These are phyloP conservation scores for Uria lomvia DNA, from an alignment of 2,113 vertebrate species.

Conservation along the genomic window DNA sequence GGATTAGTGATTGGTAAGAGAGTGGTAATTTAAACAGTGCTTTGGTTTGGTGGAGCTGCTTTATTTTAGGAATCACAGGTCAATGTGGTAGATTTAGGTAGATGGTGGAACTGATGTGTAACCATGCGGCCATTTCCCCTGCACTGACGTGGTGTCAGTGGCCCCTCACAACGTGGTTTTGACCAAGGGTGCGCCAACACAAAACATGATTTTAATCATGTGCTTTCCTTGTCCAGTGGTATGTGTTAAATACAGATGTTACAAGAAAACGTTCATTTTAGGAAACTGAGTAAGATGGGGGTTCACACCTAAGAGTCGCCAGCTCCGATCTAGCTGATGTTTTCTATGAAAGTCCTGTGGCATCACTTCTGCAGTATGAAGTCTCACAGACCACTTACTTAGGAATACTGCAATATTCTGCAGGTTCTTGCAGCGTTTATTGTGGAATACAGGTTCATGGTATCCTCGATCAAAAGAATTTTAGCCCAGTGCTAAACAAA, in stretches of 20 bases:
- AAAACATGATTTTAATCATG: not conserved
- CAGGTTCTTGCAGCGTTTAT: not conserved
- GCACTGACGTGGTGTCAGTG: rapidly evolving
- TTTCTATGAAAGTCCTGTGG: not conserved
- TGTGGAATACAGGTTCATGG: not conserved
- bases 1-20: conserved; percentile 22
- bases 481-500: not conserved
- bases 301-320: not conserved
- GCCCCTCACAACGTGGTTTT: not conserved
- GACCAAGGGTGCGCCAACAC: not conserved
- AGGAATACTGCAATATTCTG: not conserved
- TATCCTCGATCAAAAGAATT: not conserved
- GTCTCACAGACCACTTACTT: not conserved
- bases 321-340: not conserved
- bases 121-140: not conserved
- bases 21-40: not conserved
- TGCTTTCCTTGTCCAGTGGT: not conserved
- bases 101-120: not conserved
- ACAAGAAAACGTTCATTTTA: not conserved
- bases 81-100: not conserved
- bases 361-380: not conserved
- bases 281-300: not conserved
- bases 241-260: not conserved
- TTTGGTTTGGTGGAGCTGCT: not conserved
- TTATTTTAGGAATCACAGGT: not conserved